A percentile compares a stretch with the other conserved stretches of the same genome.
Conservation (phyloP, 2,888 invertebrate species). For the Prionchulus punctatus region DNA sequence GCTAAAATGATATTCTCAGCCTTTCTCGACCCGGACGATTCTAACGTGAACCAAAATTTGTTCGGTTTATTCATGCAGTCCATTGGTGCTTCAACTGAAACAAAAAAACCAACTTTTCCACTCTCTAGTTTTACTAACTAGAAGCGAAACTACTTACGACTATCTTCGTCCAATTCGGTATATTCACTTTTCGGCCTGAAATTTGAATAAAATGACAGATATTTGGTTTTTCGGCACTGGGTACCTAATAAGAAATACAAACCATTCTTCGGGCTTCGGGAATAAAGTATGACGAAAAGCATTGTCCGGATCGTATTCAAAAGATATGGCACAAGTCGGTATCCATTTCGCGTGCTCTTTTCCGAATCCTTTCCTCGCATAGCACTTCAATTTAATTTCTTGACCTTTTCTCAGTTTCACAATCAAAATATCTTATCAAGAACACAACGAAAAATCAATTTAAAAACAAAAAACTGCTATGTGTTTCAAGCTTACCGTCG, state of each 20-base stretch:
- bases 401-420: slow-evolving; percentile 64
- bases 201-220: slow-evolving; percentile 6
- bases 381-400: slow-evolving; percentile 78
- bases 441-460: slow-evolving; percentile 5
- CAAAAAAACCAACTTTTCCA: no score
- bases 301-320: slow-evolving; percentile 99
- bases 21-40: slow-evolving; percentile 77
- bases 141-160: slow-evolving; percentile 25
- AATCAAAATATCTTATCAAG: slow-evolving; percentile 47
- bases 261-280: slow-evolving; percentile 93
- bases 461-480: slow-evolving; percentile 9
- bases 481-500: slow-evolving; percentile 50
- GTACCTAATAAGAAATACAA: neutral
- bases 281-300: slow-evolving; percentile 81
- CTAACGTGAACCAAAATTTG: slow-evolving; percentile 91
- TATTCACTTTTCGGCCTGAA: slow-evolving; percentile 79
- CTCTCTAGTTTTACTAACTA: no score
- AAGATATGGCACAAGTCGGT: slow-evolving; percentile 91
- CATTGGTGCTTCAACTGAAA: slow-evolving; percentile 67
- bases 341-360: slow-evolving; percentile 99
- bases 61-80: slow-evolving; percentile 88
- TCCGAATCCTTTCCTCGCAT: slow-evolving; percentile 85
- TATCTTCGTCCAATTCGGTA: slow-evolving; percentile 63
- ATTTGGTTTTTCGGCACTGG: no score
- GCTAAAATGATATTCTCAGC: slow-evolving; percentile 92